phyloP scores from a whole-genome alignment of 2,113 vertebrate species.

The Triplophysa siluroides region DNA sequence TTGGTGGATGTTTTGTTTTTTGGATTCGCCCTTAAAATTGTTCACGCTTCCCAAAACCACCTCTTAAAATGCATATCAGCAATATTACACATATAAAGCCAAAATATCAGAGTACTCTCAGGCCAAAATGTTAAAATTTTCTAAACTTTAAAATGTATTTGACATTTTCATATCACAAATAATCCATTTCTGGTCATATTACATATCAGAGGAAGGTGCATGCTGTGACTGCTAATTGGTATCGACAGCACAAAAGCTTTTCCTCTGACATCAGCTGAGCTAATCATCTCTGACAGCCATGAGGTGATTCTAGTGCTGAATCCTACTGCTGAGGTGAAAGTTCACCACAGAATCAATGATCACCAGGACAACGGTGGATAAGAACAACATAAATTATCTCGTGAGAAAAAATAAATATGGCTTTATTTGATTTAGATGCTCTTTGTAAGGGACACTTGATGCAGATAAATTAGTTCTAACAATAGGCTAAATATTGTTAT shows the following conservation, averaged over 20 bases:
- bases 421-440: background rate
- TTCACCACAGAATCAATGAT: conserved; percentile 59
- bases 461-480: background rate
- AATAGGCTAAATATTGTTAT: background rate
- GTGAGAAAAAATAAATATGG: background rate
- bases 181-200: conserved; percentile 43
- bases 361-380: conserved; percentile 45
- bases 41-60: too few species aligned
- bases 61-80: too few species aligned
- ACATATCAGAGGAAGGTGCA: conserved; percentile 21
- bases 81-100: too few species aligned
- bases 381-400: background rate
- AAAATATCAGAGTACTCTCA: background rate
- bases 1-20: too few species aligned
- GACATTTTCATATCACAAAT: conserved; percentile 2
- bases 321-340: conserved; percentile 59
- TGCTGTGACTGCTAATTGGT: conserved; percentile 63
- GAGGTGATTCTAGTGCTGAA: conserved; percentile 57
- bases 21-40: too few species aligned
- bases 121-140: too few species aligned
- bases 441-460: background rate
- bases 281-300: conserved; percentile 60
- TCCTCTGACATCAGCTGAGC: conserved; percentile 59
- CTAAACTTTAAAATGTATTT: too few species aligned
- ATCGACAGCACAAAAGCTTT: conserved; percentile 55